Percentiles rank a stretch among this genome's conserved stretches.
These are phyloP conservation scores for Seriola quinqueradiata DNA, from an alignment of 2,113 vertebrate species.

Conservation along the genomic window DNA sequence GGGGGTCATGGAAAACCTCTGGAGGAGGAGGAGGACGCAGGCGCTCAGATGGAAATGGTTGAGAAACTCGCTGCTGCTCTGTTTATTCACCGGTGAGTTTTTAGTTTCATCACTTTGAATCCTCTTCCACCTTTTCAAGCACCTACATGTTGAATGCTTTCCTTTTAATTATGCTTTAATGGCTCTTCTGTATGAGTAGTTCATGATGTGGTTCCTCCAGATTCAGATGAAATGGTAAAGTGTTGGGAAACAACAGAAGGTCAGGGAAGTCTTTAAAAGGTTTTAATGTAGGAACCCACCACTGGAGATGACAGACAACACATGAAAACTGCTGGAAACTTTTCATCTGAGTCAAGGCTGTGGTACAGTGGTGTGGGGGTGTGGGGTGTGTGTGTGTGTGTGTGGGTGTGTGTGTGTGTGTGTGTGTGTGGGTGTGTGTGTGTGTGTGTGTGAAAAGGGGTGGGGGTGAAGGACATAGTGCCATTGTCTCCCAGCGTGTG, in stretches of 20 bases:
- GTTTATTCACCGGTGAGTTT: conserved; percentile 79
- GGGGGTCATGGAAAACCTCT: conserved; percentile 56
- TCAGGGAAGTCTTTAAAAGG: not conserved
- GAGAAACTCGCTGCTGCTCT: conserved; percentile 77
- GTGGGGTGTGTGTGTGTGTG: too few relatives aligned
- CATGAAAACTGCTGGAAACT: conserved; percentile 7
- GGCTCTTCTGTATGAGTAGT: not conserved
- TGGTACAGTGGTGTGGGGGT: not conserved
- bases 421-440: too few relatives aligned
- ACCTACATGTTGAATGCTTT: fast-evolving
- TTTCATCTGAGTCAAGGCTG: not conserved
- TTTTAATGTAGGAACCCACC: not conserved
- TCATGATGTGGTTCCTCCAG: not conserved
- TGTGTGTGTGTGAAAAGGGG: not conserved
- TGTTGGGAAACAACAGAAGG: not conserved
- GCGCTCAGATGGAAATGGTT: conserved; percentile 67
- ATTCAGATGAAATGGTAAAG: too few relatives aligned
- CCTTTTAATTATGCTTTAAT: not conserved
- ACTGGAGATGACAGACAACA: not conserved
- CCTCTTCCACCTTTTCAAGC: not conserved
- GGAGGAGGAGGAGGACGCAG: conserved; percentile 49
- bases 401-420: too few relatives aligned
- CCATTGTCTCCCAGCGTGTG: conserved; percentile 78
- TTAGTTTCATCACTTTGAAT: not conserved
- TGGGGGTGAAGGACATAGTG: conserved; percentile 54